Evolutionary conservation across 2,888 invertebrate species (phyloP).

Genomic region (Drosophila siamana): DNA sequence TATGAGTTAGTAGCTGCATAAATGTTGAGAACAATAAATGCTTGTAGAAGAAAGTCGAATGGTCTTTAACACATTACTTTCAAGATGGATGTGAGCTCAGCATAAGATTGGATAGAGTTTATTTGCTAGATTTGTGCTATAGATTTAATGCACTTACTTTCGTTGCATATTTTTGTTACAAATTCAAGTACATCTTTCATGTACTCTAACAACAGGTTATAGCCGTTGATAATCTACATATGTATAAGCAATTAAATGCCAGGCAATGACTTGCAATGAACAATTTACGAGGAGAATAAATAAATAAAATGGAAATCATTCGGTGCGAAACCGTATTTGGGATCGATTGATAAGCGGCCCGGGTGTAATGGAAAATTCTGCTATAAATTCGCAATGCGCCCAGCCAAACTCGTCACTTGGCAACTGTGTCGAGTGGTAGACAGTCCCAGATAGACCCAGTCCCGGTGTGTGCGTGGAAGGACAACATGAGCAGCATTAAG

Average conservation of each 20-base stretch:
- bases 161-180: neutral
- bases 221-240: neutral
- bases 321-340: slow-evolving; percentile 21
- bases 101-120: no score
- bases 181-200: neutral
- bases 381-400: slow-evolving; percentile 42
- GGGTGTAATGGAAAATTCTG: slow-evolving; percentile 29
- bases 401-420: slow-evolving; percentile 22
- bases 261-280: slow-evolving; percentile 10
- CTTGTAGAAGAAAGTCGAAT: no score
- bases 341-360: slow-evolving; percentile 23
- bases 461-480: neutral
- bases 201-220: neutral
- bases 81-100: no score
- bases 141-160: no score
- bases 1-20: no score
- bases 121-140: no score
- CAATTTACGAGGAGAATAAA: no score
- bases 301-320: slow-evolving; percentile 4
- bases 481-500: slow-evolving; percentile 36
- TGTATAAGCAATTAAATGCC: no score
- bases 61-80: no score
- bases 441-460: no score
- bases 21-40: no score
- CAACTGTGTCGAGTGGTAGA: slow-evolving; percentile 6